phyloP scores from a whole-genome alignment of 2,797 vertebrate species.

The Myotis daubentonii region DNA sequence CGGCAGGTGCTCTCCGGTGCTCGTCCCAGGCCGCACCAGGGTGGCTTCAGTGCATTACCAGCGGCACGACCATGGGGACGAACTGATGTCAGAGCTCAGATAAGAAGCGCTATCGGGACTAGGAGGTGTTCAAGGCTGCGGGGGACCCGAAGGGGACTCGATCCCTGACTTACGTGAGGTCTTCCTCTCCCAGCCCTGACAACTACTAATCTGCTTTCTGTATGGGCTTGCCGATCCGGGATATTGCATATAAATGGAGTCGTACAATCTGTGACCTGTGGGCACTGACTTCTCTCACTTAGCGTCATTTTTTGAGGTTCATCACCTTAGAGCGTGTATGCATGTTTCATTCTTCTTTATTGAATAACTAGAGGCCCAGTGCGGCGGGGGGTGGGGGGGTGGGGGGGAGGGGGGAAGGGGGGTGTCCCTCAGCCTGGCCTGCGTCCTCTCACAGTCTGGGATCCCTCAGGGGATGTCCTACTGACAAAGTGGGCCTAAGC shows the following conservation, averaged over 20 bases:
- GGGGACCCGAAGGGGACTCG: background rate
- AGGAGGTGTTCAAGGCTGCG: background rate
- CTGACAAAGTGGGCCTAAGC: too few species aligned
- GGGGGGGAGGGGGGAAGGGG: fast-evolving
- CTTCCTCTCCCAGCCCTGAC: background rate
- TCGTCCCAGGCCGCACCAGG: background rate
- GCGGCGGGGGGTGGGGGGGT: fast-evolving
- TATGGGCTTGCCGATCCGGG: background rate
- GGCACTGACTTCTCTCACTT: background rate
- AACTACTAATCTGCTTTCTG: background rate
- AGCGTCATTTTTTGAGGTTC: background rate
- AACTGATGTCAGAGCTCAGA: background rate
- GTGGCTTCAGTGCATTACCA: background rate
- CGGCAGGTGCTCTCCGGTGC: too few species aligned
- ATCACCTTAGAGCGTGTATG: fast-evolving
- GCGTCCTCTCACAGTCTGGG: too few species aligned
- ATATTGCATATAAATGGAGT: background rate
- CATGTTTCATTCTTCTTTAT: background rate
- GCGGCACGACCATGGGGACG: background rate
- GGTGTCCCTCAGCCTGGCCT: too few species aligned
- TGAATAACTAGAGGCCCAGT: background rate
- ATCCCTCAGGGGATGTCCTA: too few species aligned
- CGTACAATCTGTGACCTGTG: background rate
- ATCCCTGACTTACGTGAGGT: background rate
- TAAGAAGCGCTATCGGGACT: background rate